Evolutionary conservation across 2,888 invertebrate genomes (phyloP), one percentile per base, ranked within the genome.

Genomic region (Trissonchulus latispiculum): DNA sequence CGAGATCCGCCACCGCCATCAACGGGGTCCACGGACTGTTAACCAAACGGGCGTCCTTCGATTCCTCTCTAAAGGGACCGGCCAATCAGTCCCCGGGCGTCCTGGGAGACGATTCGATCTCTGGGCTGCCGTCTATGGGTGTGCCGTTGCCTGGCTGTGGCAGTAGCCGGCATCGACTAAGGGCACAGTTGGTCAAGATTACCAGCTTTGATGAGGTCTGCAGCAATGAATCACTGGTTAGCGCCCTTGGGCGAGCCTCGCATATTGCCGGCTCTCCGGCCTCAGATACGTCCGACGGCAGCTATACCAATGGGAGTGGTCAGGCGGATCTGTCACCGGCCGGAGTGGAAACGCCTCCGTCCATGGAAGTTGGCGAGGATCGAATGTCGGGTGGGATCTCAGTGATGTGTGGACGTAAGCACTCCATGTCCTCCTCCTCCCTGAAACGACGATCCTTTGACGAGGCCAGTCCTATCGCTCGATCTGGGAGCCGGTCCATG

Each of bases 311-410:
- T 71, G 62, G 76, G 71, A 61, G 35, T 37, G 72, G 37, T 32
- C 29, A 61, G 67, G 35, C 67, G 61, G 69, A 64, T 68, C 37
- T 71, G 29, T 37, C 62, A 28, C 74, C 74, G 71, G 69, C 75
- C 69, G 36, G 62, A 33, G 29, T 61, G 32, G 36, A 36, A 15
- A 35, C 73, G 23, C 64, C 61, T 32, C 36, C 75, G 32, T 23
- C 62, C 66, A 29, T 36, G 29, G 36, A 29, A 32, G 28, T 28
- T 33, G 77, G 15, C 75, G 75, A 61, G 36, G 77, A 28, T 77
- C 77, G 1, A 72, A 74, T 32, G 76, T 74, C 64, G 76, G 76
- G 36, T 15, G 64, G 15, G 15, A 15, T 8, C 64, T 3, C 29
- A 8, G 18, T 15, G 18, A 15, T 59, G 15, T 59, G 59, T 59